Evolutionary conservation across 1,140 invertebrate genomes (phyloP), one percentile per base, ranked within the genome.

Genomic region (Cotesia chilonis): DNA sequence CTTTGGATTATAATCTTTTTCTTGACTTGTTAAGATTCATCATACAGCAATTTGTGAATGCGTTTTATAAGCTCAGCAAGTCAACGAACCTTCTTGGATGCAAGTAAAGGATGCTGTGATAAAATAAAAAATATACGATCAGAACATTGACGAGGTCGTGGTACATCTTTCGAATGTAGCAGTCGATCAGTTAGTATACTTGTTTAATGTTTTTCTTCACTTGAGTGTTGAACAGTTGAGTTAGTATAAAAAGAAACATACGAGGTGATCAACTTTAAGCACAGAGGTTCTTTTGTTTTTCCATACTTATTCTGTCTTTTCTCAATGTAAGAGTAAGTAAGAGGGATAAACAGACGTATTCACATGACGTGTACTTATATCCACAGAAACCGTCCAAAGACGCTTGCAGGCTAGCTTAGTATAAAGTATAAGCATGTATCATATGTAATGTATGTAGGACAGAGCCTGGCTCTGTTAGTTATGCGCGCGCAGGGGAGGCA

Each of bases 61-160:
- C 57, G 57, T 59, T 20, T 59, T 59, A 28, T 47, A 59, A 63
- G 35, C 36, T 35, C 36, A 65, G 47, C 14, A 65, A 51, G 37
- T 65, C 63, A 65, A 65, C 38, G 74, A 75, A 75, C 74, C 69
- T 68, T 68, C 54, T 17, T 72, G 47, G n/a, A 41, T 55, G 52
- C 36, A 20, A 52, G 64, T 14, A 47, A 41, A 66, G 38, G 64
- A 63, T 63, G 64, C 64, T 66, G 64, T 54, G 36, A 37, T 37
- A 68, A 51, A 36, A 54, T 28, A 68, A 17, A 51, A 35, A 68
- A 66, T 66, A 47, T 10, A 66, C 38, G 64, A 79, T 74, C 77
- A 77, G 78, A 79, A 80, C 75, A 75, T 80, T 82, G 80, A 79
- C 79, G 78, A 79, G 79, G 78, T 80, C 80, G 78, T 77, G 79